Conservation (phyloP, 2,888 invertebrate species). For the Omphaloscelis lunosa region DNA sequence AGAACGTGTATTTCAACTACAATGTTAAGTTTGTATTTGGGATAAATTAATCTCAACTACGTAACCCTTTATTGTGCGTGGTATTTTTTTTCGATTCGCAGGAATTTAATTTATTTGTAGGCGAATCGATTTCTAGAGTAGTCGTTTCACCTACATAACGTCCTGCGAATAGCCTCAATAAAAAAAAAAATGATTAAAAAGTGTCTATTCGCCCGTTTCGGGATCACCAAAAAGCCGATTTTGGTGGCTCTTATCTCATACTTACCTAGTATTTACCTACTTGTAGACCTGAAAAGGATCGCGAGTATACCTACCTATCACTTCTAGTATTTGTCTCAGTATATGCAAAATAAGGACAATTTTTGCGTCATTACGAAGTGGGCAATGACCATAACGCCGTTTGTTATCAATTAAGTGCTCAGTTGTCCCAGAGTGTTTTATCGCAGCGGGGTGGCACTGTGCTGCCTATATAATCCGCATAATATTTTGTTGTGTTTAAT, state of each 20-base stretch:
- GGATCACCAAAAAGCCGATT: background rate
- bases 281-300: conserved; percentile 12
- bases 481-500: conserved; percentile 46
- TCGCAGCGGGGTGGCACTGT: conserved; percentile 39
- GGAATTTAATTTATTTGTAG: no score
- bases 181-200: no score
- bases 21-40: no score
- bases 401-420: conserved; percentile 62
- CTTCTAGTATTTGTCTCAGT: conserved; percentile 2
- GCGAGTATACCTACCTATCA: background rate
- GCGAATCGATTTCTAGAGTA: no score
- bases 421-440: conserved; percentile 59
- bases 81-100: no score
- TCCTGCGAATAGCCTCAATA: no score
- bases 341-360: conserved; percentile 55
- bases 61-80: no score
- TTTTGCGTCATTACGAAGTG: conserved; percentile 59
- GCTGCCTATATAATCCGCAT: conserved; percentile 51
- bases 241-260: background rate
- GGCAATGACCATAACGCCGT: conserved; percentile 51
- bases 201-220: no score
- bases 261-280: conserved; percentile 4
- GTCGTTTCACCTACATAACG: no score
- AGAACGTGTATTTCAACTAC: no score
- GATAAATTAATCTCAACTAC: no score